Conservation (phyloP, 2,113 vertebrate genomes). For the Scomber colias region DNA sequence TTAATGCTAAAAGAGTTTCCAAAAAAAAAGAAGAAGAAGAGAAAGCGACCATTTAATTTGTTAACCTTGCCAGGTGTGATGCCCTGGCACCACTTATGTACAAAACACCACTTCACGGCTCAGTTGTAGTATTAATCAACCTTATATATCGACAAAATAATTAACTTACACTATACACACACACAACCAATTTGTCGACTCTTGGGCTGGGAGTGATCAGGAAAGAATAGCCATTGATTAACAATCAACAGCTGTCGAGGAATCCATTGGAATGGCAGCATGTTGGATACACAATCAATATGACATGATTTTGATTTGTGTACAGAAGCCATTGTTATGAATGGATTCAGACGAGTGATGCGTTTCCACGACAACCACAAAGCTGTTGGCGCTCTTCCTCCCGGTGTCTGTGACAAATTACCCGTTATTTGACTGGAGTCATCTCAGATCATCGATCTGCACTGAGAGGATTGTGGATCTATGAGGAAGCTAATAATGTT, state of each 20-base stretch:
- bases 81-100: too few species aligned
- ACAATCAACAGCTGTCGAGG: constrained; percentile 42
- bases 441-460: constrained; percentile 6
- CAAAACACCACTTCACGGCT: too few species aligned
- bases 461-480: background rate
- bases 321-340: constrained; percentile 32
- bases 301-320: constrained; percentile 39
- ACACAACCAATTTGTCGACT: background rate
- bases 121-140: too few species aligned
- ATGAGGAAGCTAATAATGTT: background rate
- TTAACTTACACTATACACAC: background rate
- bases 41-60: too few species aligned
- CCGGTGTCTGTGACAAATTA: constrained; percentile 11
- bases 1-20: too few species aligned
- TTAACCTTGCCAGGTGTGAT: too few species aligned
- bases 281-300: constrained; percentile 50
- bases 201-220: constrained; percentile 14
- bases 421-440: constrained; percentile 15
- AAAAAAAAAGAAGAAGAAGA: too few species aligned
- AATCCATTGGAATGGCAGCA: constrained; percentile 25
- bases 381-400: constrained; percentile 10
- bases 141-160: too few species aligned
- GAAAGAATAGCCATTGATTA: constrained; percentile 45
- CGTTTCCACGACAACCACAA: background rate
- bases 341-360: background rate